phyloP scores from a whole-genome alignment of 1,140 invertebrate species.

The Euura lappo region DNA sequence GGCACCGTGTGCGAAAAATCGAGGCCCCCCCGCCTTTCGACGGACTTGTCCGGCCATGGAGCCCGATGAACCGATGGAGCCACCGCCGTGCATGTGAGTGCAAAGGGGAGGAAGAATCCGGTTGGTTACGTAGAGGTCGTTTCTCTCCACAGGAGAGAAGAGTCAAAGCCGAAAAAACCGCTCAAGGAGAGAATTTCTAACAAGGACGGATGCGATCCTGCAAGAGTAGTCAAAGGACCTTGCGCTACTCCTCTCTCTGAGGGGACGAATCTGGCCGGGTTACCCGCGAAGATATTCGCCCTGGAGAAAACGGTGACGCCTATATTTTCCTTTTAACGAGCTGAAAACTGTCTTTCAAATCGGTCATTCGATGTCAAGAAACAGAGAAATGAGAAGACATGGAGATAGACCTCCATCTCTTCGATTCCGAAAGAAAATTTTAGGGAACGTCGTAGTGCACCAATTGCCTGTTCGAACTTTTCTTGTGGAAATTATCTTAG shows the following conservation, averaged over 20 bases:
- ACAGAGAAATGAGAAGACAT: too few relatives aligned
- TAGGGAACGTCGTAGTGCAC: too few relatives aligned
- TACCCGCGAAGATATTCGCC: constrained; percentile 12
- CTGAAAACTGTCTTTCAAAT: neutral
- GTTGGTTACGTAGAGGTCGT: neutral
- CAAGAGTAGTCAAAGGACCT: constrained; percentile 16
- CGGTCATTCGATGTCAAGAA: neutral
- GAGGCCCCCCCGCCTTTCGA: constrained; percentile 1
- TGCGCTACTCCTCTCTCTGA: constrained; percentile 6
- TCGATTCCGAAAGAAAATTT: too few relatives aligned
- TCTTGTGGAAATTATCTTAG: too few relatives aligned
- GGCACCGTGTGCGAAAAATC: constrained; percentile 19
- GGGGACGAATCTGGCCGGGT: neutral
- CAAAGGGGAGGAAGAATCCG: constrained; percentile 10
- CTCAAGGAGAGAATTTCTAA: neutral
- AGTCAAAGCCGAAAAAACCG: neutral
- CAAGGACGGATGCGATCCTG: neutral
- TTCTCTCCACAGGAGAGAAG: neutral
- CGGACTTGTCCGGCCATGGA: constrained; percentile 15
- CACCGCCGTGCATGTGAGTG: constrained; percentile 19
- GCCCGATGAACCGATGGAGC: constrained; percentile 7
- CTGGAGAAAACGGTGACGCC: constrained; percentile 17
- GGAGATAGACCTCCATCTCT: too few relatives aligned
- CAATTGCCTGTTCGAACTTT: too few relatives aligned
- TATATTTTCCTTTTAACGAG: neutral